Percentiles rank a stretch among this genome's conserved stretches.
Evolutionary conservation across 2,888 invertebrate species (phyloP).

Genomic region (Synergus japonicus): DNA sequence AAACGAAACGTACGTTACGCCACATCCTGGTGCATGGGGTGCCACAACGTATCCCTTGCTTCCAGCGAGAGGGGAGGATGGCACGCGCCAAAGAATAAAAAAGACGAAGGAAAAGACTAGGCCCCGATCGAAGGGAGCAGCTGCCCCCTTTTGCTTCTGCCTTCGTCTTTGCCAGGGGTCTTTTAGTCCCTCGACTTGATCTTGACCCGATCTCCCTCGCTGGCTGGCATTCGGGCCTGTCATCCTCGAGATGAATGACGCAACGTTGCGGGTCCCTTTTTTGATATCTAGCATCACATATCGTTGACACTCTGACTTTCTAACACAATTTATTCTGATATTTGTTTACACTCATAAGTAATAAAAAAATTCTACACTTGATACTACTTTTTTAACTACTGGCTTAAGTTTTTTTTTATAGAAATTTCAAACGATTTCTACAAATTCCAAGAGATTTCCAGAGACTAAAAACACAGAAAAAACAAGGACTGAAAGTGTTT

Average conservation of each 20-base stretch:
- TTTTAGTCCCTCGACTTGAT: conserved; percentile 36
- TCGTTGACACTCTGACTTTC: conserved; percentile 1
- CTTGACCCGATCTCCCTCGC: conserved; percentile 34
- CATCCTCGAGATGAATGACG: conserved; percentile 38
- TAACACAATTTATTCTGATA: background rate
- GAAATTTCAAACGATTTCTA: too few relatives aligned
- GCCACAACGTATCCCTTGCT: conserved; percentile 22
- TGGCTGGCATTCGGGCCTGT: conserved; percentile 14
- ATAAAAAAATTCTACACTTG: too few relatives aligned
- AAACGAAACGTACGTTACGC: conserved; percentile 27
- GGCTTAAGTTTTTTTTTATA: too few relatives aligned
- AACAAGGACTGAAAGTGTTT: too few relatives aligned
- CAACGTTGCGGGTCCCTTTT: conserved; percentile 23
- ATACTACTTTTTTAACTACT: too few relatives aligned
- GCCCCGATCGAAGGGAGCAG: conserved; percentile 49
- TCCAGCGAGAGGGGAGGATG: conserved; percentile 51
- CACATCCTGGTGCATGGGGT: conserved; percentile 16
- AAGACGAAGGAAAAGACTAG: conserved; percentile 49
- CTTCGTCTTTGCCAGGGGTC: conserved; percentile 50
- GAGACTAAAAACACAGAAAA: too few relatives aligned
- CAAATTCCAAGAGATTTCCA: too few relatives aligned
- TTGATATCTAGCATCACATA: background rate
- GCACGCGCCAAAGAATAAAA: conserved; percentile 63
- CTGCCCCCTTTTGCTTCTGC: conserved; percentile 48
- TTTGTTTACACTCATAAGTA: background rate